Evolutionary conservation across 2,113 vertebrate species (phyloP), one percentile per base, ranked within the genome.

Genomic region (Campylomormyrus tamandua): DNA sequence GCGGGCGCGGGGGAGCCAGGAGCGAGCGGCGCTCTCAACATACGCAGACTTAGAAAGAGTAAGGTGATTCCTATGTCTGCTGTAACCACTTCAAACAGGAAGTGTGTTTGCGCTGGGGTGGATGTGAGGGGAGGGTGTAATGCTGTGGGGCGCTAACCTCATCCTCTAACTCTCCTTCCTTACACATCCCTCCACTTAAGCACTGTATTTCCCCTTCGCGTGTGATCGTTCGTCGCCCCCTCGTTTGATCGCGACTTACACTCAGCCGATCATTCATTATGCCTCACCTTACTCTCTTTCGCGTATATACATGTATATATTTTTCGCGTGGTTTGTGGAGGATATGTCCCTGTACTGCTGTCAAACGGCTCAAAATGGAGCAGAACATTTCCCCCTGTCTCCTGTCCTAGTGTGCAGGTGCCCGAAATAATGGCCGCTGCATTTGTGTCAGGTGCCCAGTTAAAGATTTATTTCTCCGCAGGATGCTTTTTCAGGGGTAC

Each of bases 21-120:
- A 35, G 74, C 45, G 91, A 24, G 53, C 45, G 70, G 91, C 91
- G 91, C 89, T 87, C 19, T 42, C 27, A 21, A 42, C 91, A 88
- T 21, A 46, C n/a, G 90, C 31, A 91, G 89, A 88, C 88, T 91
- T 90, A 89, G 58, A 92, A 83, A 91, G 91, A 91, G 90, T 91
- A 66, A 91, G 93, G 95, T 94, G 93, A 95, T 94, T 93, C 94
- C 93, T 91, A 92, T 88, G 52, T 87, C 87, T 56, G 90, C 92
- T 88, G 70, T 58, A 93, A 94, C 93, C 94, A 94, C 94, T 92
- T 94, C 93, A 95, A 94, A 94, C 92, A 93, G 86, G 90, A 89
- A 88, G 90, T 62, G 48, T 66, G 50, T 84, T 46, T 35, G 24
- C 87, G 24, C 49, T 88, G 49, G 70, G 83, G 88, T 77, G 45